Base-by-base conservation (phyloP, 2,797 vertebrate species). In the Oreochromis grahami region DNA sequence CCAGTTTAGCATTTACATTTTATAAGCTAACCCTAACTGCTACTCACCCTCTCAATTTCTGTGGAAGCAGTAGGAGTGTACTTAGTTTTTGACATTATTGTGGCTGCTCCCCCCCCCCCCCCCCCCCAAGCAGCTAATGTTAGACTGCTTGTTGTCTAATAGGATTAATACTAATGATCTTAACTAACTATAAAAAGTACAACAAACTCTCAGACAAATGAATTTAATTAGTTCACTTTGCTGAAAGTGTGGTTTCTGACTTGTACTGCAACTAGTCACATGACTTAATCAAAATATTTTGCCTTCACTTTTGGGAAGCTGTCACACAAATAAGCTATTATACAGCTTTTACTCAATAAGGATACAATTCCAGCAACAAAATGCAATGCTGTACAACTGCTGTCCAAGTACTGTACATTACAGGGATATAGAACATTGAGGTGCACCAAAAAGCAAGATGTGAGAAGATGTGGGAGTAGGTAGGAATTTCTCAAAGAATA, bases 81-180 rank as follows among this genome's bases (percentile, higher is more conserved):
- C 32, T 36, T 36, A 7, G 17, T 63, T 41, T 65, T 38, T 65
- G 4, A 65, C 60, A 65, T 65, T 36, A 8, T 13, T 38, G 34
- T 68, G 21, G 36, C 36, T 68, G n/a, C 63, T 68, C 21, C 0
- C 7, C 3, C 11, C n/a, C 21, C 0, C 7, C 3, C 11, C n/a
- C n/a, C 12, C n/a, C n/a, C 12, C n/a, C 34, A 24, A 41, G n/a
- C 3, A 21, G 7, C 63, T 68, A 65, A 65, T 65, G 34, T 21
- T 65, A 65, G n/a, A 65, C 13, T 41, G 63, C 13, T 68, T 38
- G 34, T 65, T 65, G 7, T 65, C 4, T 38, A 24, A 41, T 68
- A 68, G 63, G 21, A 68, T 41, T 68, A 41, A 68, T 24, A 41
- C 36, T 24, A 41, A 24, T 38, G 32, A 65, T 21, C 17, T 63